Conservation (phyloP, 1,140 invertebrate genomes). For the Drosophila nigromelanica region DNA sequence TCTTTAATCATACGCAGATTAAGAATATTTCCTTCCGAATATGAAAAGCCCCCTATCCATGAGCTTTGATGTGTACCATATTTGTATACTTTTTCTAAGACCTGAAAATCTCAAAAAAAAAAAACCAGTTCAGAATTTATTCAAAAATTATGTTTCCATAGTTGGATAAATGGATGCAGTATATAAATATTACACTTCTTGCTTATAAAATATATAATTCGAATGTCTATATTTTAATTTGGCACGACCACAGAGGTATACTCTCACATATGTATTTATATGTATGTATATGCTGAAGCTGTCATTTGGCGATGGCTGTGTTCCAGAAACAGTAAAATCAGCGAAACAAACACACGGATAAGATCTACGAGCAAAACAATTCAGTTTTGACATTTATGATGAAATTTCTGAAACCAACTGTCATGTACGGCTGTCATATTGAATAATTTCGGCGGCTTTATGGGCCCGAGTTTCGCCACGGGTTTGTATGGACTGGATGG, state of each 20-base stretch:
- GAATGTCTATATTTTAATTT: constrained; percentile 61
- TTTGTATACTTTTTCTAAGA: too few relatives aligned
- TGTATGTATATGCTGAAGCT: constrained; percentile 19
- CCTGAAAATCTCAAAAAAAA: too few relatives aligned
- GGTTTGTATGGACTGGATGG: constrained; percentile 2
- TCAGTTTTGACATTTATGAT: constrained; percentile 82
- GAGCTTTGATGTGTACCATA: too few relatives aligned
- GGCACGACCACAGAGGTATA: constrained; percentile 41
- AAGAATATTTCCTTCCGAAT: too few relatives aligned
- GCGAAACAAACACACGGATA: constrained; percentile 56
- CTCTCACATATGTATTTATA: constrained; percentile 10
- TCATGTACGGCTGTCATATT: constrained; percentile 80
- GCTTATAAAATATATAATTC: constrained; percentile 55
- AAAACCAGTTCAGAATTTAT: too few relatives aligned
- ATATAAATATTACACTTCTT: constrained; percentile 62
- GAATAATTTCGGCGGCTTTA: constrained; percentile 73
- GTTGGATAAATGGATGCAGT: too few relatives aligned
- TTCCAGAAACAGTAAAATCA: constrained; percentile 21
- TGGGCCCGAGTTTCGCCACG: constrained; percentile 14
- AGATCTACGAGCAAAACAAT: constrained; percentile 75
- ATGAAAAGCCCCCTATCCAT: too few relatives aligned
- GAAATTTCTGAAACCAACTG: constrained; percentile 80
- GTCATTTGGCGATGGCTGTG: not conserved
- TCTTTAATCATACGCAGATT: too few relatives aligned
- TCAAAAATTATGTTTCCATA: too few relatives aligned